Percentiles rank a stretch among this genome's conserved stretches.
Evolutionary conservation across 2,113 vertebrate species (phyloP).

Genomic region (Setophaga petechia): DNA sequence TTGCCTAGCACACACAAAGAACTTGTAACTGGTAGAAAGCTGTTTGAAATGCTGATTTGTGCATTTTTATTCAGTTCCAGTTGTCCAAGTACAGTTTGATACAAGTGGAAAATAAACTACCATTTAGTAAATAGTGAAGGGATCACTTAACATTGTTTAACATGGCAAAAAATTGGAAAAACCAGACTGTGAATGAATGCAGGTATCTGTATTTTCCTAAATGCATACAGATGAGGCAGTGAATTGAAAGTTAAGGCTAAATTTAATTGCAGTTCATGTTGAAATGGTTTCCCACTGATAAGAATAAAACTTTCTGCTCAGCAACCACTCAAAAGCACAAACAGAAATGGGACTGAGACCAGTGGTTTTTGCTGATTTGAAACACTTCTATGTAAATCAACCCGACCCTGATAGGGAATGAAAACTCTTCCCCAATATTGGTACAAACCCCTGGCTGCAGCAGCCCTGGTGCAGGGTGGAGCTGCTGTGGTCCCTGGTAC

Average conservation of each 20-base stretch:
- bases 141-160: not conserved
- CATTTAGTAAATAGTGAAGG: not conserved
- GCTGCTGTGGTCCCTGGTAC: not conserved
- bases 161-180: not conserved
- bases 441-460: not conserved
- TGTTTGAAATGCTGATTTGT: conserved; percentile 25
- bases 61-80: not conserved
- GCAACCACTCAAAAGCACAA: not conserved
- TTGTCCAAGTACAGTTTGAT: not conserved
- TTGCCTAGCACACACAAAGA: not conserved
- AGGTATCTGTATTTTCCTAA: not conserved
- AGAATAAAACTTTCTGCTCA: not conserved
- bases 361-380: not conserved
- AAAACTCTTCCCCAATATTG: not conserved
- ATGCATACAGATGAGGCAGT: not conserved
- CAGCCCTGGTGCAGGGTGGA: not conserved
- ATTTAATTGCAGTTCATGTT: not conserved
- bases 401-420: not conserved
- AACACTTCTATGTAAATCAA: not conserved
- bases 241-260: not conserved
- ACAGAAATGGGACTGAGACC: not conserved
- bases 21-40: not conserved
- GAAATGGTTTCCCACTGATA: not conserved
- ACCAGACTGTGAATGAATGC: not conserved
- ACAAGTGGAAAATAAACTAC: not conserved